Conservation (phyloP, 2,888 invertebrate genomes). For the Lepidonotus clava region DNA sequence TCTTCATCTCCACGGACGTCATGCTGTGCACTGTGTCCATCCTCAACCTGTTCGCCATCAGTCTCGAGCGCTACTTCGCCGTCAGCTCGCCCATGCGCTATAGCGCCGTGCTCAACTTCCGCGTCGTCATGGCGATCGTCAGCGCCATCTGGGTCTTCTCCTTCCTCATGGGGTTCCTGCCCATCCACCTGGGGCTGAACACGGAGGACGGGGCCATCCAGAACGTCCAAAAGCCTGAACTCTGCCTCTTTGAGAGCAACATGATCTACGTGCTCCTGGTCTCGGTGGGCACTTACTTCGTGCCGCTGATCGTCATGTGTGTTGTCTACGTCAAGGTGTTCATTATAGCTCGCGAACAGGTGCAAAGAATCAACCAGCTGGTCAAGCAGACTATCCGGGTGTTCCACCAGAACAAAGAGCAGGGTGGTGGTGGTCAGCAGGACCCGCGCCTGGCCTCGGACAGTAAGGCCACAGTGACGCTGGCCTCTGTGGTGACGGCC, state of each 20-base stretch:
- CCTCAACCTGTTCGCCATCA: conserved; percentile 58
- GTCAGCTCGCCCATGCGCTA: conserved; percentile 50
- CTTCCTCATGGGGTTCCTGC: conserved; percentile 53
- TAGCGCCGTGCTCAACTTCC: conserved; percentile 9
- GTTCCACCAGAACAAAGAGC: conserved; percentile 26
- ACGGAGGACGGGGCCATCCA: conserved; percentile 53
- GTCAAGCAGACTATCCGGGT: conserved; percentile 40
- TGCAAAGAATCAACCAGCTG: conserved; percentile 55
- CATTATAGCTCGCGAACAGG: conserved; percentile 55
- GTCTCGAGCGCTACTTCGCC: conserved; percentile 56
- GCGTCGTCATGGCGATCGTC: conserved; percentile 35
- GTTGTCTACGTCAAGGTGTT: conserved; percentile 57
- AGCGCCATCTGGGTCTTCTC: conserved; percentile 54
- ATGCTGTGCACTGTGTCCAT: conserved; percentile 57
- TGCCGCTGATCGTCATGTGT: conserved; percentile 60
- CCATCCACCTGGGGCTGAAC: conserved; percentile 58
- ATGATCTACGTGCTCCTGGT: conserved; percentile 56
- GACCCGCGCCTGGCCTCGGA: conserved; percentile 50
- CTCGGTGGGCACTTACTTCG: conserved; percentile 58
- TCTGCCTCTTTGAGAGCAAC: conserved; percentile 56
- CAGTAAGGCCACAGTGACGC: conserved; percentile 51
- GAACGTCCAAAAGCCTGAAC: conserved; percentile 8
- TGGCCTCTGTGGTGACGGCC: conserved; percentile 53
- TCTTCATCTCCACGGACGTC: conserved; percentile 56
- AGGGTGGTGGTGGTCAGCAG: background rate